A percentile compares a stretch with the other conserved stretches of the same genome.
Evolutionary conservation across 2,888 invertebrate species (phyloP).

Genomic region (Heliconius ethilla): DNA sequence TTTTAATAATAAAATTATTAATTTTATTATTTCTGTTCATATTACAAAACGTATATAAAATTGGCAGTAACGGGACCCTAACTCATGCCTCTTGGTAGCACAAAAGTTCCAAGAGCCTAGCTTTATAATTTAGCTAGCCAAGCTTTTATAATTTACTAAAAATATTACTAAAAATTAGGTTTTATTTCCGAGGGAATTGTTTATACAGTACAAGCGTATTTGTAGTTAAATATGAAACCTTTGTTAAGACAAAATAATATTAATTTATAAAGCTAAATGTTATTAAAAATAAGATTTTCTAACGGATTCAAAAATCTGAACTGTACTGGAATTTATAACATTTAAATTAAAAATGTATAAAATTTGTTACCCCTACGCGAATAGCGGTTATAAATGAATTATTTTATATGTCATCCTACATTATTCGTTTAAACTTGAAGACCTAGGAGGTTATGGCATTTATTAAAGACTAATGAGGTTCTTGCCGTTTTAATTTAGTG

Average conservation of each 20-base stretch:
- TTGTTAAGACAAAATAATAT: too few species aligned
- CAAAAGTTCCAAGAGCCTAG: background rate
- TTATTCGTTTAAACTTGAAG: background rate
- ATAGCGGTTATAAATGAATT: background rate
- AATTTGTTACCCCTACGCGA: background rate
- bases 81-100: background rate
- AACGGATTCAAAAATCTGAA: background rate
- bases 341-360: background rate
- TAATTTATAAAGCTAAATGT: too few species aligned
- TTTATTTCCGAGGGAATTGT: background rate
- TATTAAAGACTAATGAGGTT: background rate
- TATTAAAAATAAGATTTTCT: too few species aligned
- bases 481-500: conserved; percentile 12
- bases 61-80: background rate
- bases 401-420: background rate
- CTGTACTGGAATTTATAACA: background rate
- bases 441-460: background rate
- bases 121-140: too few species aligned
- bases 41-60: background rate
- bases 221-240: background rate
- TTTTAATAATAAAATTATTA: too few species aligned
- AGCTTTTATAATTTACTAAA: too few species aligned
- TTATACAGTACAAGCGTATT: background rate
- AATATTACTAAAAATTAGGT: too few species aligned
- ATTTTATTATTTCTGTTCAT: background rate